Evolutionary conservation across 1,140 invertebrate species (phyloP).

Genomic region (Akabosia matsudoensis): DNA sequence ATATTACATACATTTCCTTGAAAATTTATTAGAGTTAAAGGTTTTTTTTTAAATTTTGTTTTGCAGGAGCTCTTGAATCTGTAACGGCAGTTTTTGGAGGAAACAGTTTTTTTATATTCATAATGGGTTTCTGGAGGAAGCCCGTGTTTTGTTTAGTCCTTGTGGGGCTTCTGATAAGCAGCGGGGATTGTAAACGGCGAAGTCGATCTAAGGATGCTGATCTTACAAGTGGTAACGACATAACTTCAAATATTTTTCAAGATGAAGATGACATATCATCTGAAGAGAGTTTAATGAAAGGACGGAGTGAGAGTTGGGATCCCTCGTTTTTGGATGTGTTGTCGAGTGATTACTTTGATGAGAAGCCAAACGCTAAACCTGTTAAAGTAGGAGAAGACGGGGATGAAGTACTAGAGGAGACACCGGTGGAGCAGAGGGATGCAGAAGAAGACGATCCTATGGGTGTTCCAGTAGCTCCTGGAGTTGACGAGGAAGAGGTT

Average conservation of each 20-base stretch:
- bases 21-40: too few relatives aligned
- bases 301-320: background rate
- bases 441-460: background rate
- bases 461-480: background rate
- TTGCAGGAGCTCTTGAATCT: too few relatives aligned
- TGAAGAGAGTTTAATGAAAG: constrained; percentile 22
- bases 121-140: background rate
- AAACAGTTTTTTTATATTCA: background rate
- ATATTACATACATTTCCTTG: too few relatives aligned
- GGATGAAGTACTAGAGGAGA: background rate
- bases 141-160: background rate
- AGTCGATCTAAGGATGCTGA: background rate
- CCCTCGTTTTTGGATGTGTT: background rate
- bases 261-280: background rate
- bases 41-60: too few relatives aligned
- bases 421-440: background rate
- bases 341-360: constrained; percentile 14
- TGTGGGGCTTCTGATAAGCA: background rate
- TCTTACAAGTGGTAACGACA: background rate
- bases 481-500: constrained; percentile 29
- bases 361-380: background rate
- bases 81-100: too few relatives aligned
- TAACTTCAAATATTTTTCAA: background rate
- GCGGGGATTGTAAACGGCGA: background rate
- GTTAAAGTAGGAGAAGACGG: background rate